Conservation (phyloP, 2,797 vertebrate species). For the Muraenolepis orangiensis region DNA sequence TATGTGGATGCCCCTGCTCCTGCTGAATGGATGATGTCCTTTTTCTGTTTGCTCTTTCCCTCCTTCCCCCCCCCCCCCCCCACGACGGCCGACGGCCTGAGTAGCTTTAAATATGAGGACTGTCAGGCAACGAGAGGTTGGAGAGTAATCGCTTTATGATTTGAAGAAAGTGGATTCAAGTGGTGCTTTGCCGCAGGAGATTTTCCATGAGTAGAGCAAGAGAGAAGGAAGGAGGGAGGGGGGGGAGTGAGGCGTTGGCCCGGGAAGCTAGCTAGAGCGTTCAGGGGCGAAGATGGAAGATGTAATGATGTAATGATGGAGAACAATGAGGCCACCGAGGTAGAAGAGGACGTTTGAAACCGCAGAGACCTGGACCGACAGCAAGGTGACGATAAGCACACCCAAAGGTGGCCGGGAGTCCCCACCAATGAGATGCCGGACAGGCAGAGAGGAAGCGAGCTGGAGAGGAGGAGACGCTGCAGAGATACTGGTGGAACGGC, state of each 20-base stretch:
- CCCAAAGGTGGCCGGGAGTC: background rate
- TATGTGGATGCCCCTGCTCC: background rate
- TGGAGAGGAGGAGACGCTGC: too few relatives aligned
- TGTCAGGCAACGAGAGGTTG: background rate
- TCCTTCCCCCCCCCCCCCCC: too few relatives aligned
- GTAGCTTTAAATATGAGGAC: background rate
- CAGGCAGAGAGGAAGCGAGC: background rate
- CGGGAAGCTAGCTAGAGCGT: background rate
- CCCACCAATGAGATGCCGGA: background rate
- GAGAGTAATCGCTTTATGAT: background rate
- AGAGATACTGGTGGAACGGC: conserved; percentile 21
- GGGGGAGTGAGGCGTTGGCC: background rate
- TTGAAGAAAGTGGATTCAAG: background rate
- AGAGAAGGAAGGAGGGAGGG: background rate
- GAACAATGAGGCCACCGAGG: background rate
- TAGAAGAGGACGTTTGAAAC: background rate
- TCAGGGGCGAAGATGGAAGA: background rate
- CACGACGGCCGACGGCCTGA: background rate
- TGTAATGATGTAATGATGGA: background rate
- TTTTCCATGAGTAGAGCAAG: conserved; percentile 3
- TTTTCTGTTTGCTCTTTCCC: background rate
- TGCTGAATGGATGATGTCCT: background rate
- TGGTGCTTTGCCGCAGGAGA: background rate
- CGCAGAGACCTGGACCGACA: background rate
- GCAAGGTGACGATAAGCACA: background rate